These are phyloP conservation scores for Ichneumon xanthorius DNA, from an alignment of 2,888 invertebrate species.

Conservation along the genomic window DNA sequence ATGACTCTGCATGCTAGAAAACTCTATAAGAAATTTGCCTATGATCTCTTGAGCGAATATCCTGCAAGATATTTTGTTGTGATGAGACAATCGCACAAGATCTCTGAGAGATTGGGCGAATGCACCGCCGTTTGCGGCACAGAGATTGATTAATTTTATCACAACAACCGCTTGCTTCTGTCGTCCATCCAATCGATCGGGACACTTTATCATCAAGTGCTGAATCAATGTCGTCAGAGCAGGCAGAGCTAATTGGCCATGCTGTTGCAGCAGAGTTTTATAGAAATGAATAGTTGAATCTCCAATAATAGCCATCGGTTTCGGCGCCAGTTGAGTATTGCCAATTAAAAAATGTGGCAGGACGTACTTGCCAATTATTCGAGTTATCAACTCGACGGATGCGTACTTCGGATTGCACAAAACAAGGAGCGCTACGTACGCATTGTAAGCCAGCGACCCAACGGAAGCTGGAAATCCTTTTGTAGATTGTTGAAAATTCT, in stretches of 20 bases:
- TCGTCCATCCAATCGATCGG: slow-evolving; percentile 79
- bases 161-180: slow-evolving; percentile 80
- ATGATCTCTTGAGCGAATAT: slow-evolving; percentile 86
- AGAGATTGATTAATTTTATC: slow-evolving; percentile 78
- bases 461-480: slow-evolving; percentile 66
- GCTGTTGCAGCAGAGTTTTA: slow-evolving; percentile 72
- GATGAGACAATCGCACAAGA: slow-evolving; percentile 79
- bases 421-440: slow-evolving; percentile 81
- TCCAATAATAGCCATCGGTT: slow-evolving; percentile 72
- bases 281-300: slow-evolving; percentile 78
- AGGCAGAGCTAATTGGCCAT: slow-evolving; percentile 72
- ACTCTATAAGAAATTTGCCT: slow-evolving; percentile 82
- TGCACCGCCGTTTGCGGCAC: slow-evolving; percentile 66
- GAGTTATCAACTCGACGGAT: slow-evolving; percentile 79
- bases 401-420: slow-evolving; percentile 85
- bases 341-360: slow-evolving; percentile 81
- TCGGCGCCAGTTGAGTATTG: slow-evolving; percentile 70
- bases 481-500: slow-evolving; percentile 63
- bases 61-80: slow-evolving; percentile 84
- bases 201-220: slow-evolving; percentile 79
- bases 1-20: slow-evolving; percentile 9
- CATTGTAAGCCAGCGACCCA: slow-evolving; percentile 79
- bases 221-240: slow-evolving; percentile 78
- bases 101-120: slow-evolving; percentile 70
- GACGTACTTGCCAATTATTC: slow-evolving; percentile 83